These are phyloP conservation scores for Nestor notabilis DNA, from an alignment of 2,113 vertebrate genomes.

Conservation along the genomic window DNA sequence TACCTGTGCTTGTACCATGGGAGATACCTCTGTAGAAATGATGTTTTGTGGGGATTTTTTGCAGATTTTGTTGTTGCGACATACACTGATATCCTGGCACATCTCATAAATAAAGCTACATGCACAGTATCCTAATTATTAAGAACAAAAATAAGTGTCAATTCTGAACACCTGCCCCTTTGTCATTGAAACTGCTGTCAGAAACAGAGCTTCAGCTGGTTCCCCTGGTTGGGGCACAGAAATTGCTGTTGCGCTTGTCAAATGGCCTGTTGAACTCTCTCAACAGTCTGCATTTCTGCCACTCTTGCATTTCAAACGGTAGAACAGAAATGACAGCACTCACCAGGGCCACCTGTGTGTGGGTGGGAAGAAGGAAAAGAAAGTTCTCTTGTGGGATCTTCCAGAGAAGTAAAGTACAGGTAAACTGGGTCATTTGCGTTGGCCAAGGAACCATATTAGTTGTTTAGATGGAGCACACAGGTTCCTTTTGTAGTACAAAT, in stretches of 20 bases:
- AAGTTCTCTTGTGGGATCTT: neutral
- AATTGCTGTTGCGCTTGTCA: slow-evolving; percentile 44
- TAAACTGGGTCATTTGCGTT: neutral
- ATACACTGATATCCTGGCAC: neutral
- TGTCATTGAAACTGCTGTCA: neutral
- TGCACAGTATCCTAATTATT: slow-evolving; percentile 28
- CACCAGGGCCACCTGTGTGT: neutral
- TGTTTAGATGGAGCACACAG: neutral
- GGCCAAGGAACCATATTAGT: neutral
- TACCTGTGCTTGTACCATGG: neutral
- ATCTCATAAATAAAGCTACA: slow-evolving; percentile 38
- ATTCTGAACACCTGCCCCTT: neutral
- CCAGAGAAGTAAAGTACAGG: neutral
- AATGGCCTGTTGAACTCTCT: slow-evolving; percentile 51
- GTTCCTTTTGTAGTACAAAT: neutral
- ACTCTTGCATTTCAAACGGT: slow-evolving; percentile 49
- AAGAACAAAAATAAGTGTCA: neutral
- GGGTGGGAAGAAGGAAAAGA: neutral
- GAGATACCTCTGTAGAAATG: neutral
- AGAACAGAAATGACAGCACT: neutral
- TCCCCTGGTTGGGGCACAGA: slow-evolving; percentile 28
- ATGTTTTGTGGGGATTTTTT: neutral
- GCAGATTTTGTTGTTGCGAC: neutral
- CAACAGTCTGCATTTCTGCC: slow-evolving; percentile 44
- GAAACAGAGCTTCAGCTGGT: slow-evolving; percentile 53